Percentiles rank a stretch among this genome's conserved stretches.
These are phyloP conservation scores for Elanoides forficatus DNA, from an alignment of 2,113 vertebrate species.

Conservation along the genomic window DNA sequence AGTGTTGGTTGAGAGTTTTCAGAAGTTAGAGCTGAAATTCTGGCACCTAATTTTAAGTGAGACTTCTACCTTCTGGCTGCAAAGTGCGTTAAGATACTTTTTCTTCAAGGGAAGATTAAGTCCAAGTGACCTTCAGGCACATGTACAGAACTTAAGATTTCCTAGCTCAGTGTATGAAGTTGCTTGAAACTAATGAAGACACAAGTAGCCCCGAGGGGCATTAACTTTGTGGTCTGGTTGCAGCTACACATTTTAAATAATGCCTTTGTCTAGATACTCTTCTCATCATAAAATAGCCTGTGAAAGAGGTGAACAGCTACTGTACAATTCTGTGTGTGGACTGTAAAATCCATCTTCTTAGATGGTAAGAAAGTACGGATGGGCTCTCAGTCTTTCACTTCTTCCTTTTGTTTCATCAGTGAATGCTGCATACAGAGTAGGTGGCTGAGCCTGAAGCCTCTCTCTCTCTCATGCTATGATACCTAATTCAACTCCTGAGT, in stretches of 20 bases:
- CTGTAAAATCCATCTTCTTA: background rate
- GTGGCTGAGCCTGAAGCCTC: background rate
- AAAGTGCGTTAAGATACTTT: background rate
- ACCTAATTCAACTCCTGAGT: background rate
- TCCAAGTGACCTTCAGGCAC: background rate
- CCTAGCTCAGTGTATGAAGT: background rate
- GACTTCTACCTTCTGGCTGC: background rate
- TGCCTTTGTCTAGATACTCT: background rate
- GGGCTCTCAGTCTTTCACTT: background rate
- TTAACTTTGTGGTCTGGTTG: background rate
- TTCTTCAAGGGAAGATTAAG: background rate
- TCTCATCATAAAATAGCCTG: background rate
- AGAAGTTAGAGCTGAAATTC: background rate
- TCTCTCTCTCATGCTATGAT: background rate
- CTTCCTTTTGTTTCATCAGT: background rate
- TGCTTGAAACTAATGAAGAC: background rate
- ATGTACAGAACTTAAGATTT: background rate
- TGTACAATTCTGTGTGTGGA: background rate
- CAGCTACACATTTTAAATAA: background rate
- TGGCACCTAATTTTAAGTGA: background rate
- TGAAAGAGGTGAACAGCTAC: background rate
- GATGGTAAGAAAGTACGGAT: background rate
- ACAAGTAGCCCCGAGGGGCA: accelerated
- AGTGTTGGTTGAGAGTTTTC: background rate
- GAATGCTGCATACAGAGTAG: background rate